Evolutionary conservation across 2,888 invertebrate genomes (phyloP).

Genomic region (Cantharis nigra): DNA sequence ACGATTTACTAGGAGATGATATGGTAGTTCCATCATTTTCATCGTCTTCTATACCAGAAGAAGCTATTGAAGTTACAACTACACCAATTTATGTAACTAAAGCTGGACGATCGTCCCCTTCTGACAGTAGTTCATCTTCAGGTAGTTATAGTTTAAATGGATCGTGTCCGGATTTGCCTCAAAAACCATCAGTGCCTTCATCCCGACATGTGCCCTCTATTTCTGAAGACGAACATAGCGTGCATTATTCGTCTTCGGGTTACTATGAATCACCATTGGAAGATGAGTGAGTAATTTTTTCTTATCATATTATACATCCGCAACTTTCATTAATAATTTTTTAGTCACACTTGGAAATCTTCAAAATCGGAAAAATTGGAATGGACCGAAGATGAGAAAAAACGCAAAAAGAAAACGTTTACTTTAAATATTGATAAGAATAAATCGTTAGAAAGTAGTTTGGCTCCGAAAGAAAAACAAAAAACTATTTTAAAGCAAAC

Average conservation of each 20-base stretch:
- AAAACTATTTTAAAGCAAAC: slow-evolving; percentile 26
- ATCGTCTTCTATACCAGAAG: slow-evolving; percentile 62
- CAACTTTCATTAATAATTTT: neutral
- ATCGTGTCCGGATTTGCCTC: slow-evolving; percentile 53
- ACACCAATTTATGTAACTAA: slow-evolving; percentile 51
- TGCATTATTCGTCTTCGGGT: slow-evolving; percentile 73
- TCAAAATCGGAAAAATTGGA: slow-evolving; percentile 47
- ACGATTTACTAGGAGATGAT: slow-evolving; percentile 70
- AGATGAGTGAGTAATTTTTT: slow-evolving; percentile 60
- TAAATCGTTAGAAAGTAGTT: slow-evolving; percentile 54
- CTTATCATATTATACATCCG: neutral
- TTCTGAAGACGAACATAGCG: slow-evolving; percentile 73
- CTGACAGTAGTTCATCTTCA: slow-evolving; percentile 63
- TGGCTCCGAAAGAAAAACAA: slow-evolving; percentile 32
- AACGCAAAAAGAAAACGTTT: slow-evolving; percentile 74
- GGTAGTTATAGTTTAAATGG: slow-evolving; percentile 62
- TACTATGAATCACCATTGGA: slow-evolving; percentile 77
- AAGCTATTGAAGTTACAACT: slow-evolving; percentile 52
- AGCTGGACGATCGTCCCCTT: slow-evolving; percentile 59
- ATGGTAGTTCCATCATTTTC: slow-evolving; percentile 66
- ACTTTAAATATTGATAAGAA: slow-evolving; percentile 73
- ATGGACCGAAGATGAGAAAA: slow-evolving; percentile 74
- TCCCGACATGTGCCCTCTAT: slow-evolving; percentile 55
- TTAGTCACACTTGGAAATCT: slow-evolving; percentile 58
- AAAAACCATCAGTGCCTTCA: slow-evolving; percentile 50